A percentile compares a stretch with the other conserved stretches of the same genome.
These are phyloP conservation scores for Cydia pomonella DNA, from an alignment of 1,140 invertebrate species.

Conservation along the genomic window DNA sequence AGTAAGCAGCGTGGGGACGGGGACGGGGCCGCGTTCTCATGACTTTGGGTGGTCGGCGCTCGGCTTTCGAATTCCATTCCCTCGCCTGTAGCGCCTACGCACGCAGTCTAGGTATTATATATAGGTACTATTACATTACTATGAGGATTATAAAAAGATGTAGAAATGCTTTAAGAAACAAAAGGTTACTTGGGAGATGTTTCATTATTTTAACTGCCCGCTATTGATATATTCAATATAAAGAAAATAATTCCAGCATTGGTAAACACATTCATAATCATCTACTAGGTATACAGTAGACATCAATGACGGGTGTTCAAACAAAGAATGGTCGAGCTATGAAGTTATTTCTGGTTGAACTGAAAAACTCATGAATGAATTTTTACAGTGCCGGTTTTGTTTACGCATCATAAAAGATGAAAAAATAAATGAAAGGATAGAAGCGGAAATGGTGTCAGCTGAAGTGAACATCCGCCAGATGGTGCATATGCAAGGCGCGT, in stretches of 20 bases:
- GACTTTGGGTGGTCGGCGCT: slow-evolving; percentile 78
- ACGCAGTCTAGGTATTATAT: slow-evolving; percentile 53
- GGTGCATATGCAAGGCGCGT: slow-evolving; percentile 55
- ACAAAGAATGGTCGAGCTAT: slow-evolving; percentile 19
- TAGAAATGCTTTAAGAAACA: too few relatives aligned
- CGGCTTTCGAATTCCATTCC: slow-evolving; percentile 79
- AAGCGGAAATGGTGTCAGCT: slow-evolving; percentile 68
- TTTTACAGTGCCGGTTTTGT: slow-evolving; percentile 42
- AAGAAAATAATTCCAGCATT: neutral
- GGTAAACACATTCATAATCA: neutral
- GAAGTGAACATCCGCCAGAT: slow-evolving; percentile 78
- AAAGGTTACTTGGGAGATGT: too few relatives aligned
- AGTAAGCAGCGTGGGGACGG: slow-evolving; percentile 65
- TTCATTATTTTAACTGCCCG: neutral
- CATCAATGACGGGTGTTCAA: slow-evolving; percentile 21
- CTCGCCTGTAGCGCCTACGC: slow-evolving; percentile 76
- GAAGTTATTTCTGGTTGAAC: slow-evolving; percentile 21
- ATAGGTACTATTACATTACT: slow-evolving; percentile 17
- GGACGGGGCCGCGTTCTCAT: slow-evolving; percentile 71
- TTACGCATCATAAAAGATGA: slow-evolving; percentile 65
- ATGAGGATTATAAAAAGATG: neutral
- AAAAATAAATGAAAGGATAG: slow-evolving; percentile 68
- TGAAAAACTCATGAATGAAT: slow-evolving; percentile 29
- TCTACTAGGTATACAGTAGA: neutral
- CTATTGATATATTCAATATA: neutral